Percentiles rank a stretch among this genome's conserved stretches.
phyloP scores from a whole-genome alignment of 1,140 invertebrate genomes.

The Paracyclopina nana region DNA sequence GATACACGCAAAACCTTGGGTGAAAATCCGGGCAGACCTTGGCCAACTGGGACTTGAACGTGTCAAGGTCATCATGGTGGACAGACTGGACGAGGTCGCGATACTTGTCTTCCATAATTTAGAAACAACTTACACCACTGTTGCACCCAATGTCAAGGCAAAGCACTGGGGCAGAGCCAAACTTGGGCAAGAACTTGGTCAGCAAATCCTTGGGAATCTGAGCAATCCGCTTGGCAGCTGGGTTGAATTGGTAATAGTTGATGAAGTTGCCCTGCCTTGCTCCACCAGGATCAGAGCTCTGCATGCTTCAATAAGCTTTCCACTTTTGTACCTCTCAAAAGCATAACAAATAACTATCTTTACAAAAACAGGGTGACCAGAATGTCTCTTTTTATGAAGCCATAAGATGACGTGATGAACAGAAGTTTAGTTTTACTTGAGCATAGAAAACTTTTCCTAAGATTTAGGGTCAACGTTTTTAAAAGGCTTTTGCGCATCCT shows the following conservation, averaged over 20 bases:
- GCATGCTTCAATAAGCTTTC: too few relatives aligned
- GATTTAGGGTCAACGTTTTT: too few relatives aligned
- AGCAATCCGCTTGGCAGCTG: neutral
- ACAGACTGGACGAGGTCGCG: neutral
- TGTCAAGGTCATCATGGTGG: neutral
- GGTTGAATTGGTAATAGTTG: neutral
- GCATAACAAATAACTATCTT: too few relatives aligned
- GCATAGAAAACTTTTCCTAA: too few relatives aligned
- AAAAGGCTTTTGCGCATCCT: too few relatives aligned
- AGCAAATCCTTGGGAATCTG: neutral
- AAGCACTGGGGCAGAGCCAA: neutral
- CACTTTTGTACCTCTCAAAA: too few relatives aligned
- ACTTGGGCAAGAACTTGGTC: neutral
- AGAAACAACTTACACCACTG: neutral
- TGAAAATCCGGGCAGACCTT: neutral
- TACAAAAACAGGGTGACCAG: too few relatives aligned
- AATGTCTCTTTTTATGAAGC: too few relatives aligned
- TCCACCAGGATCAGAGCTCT: neutral
- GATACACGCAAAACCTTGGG: neutral
- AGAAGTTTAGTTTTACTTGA: too few relatives aligned
- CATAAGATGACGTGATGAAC: too few relatives aligned
- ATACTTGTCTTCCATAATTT: too few relatives aligned
- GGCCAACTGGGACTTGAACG: neutral
- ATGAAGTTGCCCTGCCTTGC: neutral
- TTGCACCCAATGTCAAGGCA: slow-evolving; percentile 2